Evolutionary conservation across 2,113 vertebrate species (phyloP), one percentile per base, ranked within the genome.

Genomic region (Ginglymostoma cirratum): DNA sequence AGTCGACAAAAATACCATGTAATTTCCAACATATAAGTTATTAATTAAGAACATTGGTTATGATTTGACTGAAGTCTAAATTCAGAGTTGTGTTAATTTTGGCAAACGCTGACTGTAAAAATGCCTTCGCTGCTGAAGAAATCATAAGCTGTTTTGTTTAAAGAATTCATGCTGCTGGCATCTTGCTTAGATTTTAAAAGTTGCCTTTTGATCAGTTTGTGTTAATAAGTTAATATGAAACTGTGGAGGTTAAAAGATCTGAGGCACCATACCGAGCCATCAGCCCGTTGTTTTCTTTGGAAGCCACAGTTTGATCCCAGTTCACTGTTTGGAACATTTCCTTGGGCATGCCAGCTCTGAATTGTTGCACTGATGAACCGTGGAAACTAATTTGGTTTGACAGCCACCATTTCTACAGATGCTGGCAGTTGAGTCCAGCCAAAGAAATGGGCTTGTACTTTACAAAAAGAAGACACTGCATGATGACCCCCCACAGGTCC

Each of bases 201-300:
- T 66, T 66, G 55, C 66, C 94, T 95, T 95, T 72, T 72, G 93
- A 95, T 95, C 93, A 72, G 93, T 27, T 48, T 95, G 93, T 69
- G 93, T 95, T 95, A 95, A 95, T 95, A 95, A 95, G 93, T 95
- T 95, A 95, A 95, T 95, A 72, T 72, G 67, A 95, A 95, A 95
- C 93, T 95, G 93, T 30, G 38, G 66, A 95, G 67, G 93, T 95
- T 72, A 95, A 95, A 95, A 95, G 93, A 95, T 72, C 70, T 38
- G 5, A 42, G 67, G 93, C 67, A 72, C 65, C 93, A 95, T 34
- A 95, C 93, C 19, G 67, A 72, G 93, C 67, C 27, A 72, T 95
- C 93, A 95, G 21, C 67, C 94, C 94, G 27, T 72, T 14, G 15
- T 48, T 95, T 72, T 14, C 94, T 72, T 72, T 69, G 42, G 93